These are phyloP conservation scores for Batillaria attramentaria DNA, from an alignment of 1,140 invertebrate species.

Conservation along the genomic window DNA sequence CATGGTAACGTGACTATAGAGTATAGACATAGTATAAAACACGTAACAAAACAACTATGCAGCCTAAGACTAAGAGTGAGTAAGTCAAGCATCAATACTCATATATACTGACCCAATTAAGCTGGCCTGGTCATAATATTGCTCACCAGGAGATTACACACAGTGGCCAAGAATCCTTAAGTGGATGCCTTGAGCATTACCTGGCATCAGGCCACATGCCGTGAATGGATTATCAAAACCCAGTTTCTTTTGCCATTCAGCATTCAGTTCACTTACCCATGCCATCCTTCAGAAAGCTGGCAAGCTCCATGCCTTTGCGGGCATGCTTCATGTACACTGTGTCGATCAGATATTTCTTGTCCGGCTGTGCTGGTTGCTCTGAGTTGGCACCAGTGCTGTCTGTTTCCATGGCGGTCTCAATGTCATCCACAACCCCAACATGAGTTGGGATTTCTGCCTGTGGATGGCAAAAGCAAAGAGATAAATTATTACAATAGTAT, in stretches of 20 bases:
- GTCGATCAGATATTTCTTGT: conserved; percentile 87
- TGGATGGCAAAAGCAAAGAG: not conserved
- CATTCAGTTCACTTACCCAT: conserved; percentile 76
- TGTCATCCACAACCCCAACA: conserved; percentile 77
- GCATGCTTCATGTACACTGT: conserved; percentile 90
- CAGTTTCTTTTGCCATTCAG: not conserved
- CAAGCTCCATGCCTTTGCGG: conserved; percentile 85
- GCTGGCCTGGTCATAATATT: no score
- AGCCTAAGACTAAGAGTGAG: no score
- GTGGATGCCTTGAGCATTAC: no score
- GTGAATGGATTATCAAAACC: not conserved
- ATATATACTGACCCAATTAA: no score
- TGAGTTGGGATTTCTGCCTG: conserved; percentile 89
- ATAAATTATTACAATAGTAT: not conserved
- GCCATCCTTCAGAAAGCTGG: conserved; percentile 92
- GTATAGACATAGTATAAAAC: no score
- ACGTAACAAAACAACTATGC: no score
- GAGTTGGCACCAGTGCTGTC: conserved; percentile 69
- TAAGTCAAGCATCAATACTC: no score
- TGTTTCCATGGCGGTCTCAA: conserved; percentile 74
- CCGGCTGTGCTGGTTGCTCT: conserved; percentile 61
- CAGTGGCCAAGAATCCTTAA: not conserved
- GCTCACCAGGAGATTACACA: not conserved
- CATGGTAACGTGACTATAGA: no score
- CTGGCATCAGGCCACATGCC: no score